A percentile compares a stretch with the other conserved stretches of the same genome.
These are phyloP conservation scores for Channa argus DNA, from an alignment of 2,113 vertebrate species.

Conservation along the genomic window DNA sequence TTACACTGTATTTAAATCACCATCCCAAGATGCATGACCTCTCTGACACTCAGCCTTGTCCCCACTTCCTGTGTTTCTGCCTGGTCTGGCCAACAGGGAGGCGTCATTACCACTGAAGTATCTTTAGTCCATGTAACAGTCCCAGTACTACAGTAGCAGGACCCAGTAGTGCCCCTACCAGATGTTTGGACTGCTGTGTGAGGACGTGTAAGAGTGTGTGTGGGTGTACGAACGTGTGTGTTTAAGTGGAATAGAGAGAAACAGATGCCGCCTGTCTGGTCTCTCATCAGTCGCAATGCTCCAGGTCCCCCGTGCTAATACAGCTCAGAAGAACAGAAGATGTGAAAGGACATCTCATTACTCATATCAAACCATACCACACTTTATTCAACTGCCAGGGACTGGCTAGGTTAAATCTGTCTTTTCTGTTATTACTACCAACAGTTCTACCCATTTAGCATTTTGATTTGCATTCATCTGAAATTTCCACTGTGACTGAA, in stretches of 20 bases:
- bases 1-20: constrained; percentile 76
- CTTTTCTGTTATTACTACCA: neutral
- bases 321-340: constrained; percentile 64
- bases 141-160: constrained; percentile 64
- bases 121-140: constrained; percentile 75
- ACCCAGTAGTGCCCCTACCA: constrained; percentile 70
- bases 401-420: neutral
- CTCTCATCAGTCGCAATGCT: constrained; percentile 54
- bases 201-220: constrained; percentile 45
- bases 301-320: constrained; percentile 59
- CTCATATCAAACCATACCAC: constrained; percentile 47
- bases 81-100: constrained; percentile 71
- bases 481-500: too few relatives aligned
- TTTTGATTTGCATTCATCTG: too few relatives aligned
- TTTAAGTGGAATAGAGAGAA: constrained; percentile 55
- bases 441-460: too few relatives aligned
- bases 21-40: constrained; percentile 68
- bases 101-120: constrained; percentile 78
- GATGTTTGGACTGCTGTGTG: constrained; percentile 77
- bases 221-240: constrained; percentile 23
- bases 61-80: constrained; percentile 69
- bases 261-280: constrained; percentile 73
- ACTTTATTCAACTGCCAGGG: constrained; percentile 41
- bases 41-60: constrained; percentile 60
- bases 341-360: constrained; percentile 73